phyloP scores from a whole-genome alignment of 64 coral and sea anemone genomes.

The Platygyra sinensis region DNA sequence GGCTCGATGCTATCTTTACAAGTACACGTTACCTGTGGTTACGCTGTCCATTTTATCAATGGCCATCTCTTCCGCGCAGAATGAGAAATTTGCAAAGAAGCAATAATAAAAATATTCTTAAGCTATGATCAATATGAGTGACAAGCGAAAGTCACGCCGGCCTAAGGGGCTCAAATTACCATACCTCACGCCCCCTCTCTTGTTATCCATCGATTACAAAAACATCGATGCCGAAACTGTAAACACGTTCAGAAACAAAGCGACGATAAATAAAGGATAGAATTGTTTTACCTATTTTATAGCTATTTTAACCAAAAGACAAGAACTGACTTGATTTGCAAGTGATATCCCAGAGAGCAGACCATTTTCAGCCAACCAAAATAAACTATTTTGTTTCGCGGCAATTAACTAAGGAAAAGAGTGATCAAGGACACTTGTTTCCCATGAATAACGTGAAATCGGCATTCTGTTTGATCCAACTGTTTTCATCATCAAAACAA shows the following conservation, averaged over 20 bases:
- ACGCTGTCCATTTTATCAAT: neutral
- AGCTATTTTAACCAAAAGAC: neutral
- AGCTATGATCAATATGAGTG: neutral
- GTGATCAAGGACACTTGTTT: neutral
- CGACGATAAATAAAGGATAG: neutral
- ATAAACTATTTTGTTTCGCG: neutral
- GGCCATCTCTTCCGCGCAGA: neutral
- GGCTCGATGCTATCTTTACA: neutral
- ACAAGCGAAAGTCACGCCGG: neutral
- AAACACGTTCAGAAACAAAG: neutral
- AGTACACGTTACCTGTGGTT: neutral
- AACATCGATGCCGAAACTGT: neutral
- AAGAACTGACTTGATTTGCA: neutral
- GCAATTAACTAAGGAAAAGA: neutral
- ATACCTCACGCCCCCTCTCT: neutral
- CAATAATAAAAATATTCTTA: neutral
- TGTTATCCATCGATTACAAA: neutral
- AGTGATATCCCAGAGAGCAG: neutral
- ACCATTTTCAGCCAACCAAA: neutral
- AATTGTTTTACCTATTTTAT: neutral
- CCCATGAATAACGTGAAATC: slow-evolving; percentile 8
- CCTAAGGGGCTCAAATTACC: neutral
- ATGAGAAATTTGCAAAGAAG: neutral
- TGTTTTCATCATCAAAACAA: slow-evolving; percentile 22
- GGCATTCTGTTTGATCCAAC: neutral